Evolutionary conservation across 2,797 vertebrate genomes (phyloP), one percentile per base, ranked within the genome.

Genomic region (Propithecus deckenii): DNA sequence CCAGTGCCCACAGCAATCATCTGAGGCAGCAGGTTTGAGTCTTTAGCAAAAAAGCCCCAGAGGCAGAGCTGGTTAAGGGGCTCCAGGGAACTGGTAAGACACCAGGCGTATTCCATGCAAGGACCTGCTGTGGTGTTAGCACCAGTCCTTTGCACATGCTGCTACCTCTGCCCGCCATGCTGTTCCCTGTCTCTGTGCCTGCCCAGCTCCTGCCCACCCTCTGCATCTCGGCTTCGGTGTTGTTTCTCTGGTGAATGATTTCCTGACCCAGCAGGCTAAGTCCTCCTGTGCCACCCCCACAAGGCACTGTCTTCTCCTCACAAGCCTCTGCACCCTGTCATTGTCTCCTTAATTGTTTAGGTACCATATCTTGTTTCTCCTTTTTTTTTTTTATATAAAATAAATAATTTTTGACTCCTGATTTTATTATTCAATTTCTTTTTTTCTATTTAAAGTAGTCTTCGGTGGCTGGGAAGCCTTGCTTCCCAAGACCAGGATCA

Each of bases 401-500:
- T 43, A 43, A 43, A 43, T 43, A 43, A 43, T 43, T 97, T 98
- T 98, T 98, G 96, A 98, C 98, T 98, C 98, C 98, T 98, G 97
- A 98, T 98, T 98, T 99, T 99, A 98, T 98, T 99, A 96, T 92
- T 95, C 96, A 97, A 95, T 98, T 97, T 96, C 94, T 97, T 95
- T 95, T 28, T 97, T 96, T 96, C 93, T 90, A 96, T 97, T 98
- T 97, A 97, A 98, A 97, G 98, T 97, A 95, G 89, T 98, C 98
- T 96, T 97, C 97, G 22, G 97, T 95, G 97, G 95, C 95, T 71
- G 96, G 97, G 97, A 97, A 96, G 97, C 97, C 98, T 98, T 95
- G 94, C 96, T 97, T 98, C 98, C 98, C 97, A 88, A 96, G 91
- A 97, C 97, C 98, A 98, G 97, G 98, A 95, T 97, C 98, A 96